A percentile compares a stretch with the other conserved stretches of the same genome.
These are phyloP conservation scores for Actinernus sp. DNA, from an alignment of 92 coral and sea anemone species.

Conservation along the genomic window DNA sequence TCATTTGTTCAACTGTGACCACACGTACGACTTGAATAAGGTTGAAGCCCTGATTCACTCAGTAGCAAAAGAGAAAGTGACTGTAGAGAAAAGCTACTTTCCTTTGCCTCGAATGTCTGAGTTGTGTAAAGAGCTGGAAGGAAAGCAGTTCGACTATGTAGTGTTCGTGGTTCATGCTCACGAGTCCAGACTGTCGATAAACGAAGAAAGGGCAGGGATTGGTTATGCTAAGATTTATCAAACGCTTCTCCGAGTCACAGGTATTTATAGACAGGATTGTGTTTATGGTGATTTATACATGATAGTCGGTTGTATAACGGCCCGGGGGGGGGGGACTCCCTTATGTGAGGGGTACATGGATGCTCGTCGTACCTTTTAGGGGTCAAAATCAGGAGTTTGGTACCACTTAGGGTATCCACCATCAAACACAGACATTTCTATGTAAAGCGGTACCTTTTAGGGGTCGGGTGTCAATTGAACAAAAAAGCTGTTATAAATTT, in stretches of 20 bases:
- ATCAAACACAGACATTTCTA: too few species aligned
- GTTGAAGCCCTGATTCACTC: conserved; percentile 40
- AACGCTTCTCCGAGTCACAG: conserved; percentile 44
- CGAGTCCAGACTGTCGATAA: conserved; percentile 67
- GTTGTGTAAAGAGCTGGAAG: conserved; percentile 19
- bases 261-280: too few species aligned
- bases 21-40: conserved; percentile 46
- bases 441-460: too few species aligned
- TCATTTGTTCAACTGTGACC: conserved; percentile 83
- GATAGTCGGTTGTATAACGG: too few species aligned
- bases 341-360: too few species aligned
- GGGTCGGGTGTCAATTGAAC: too few species aligned
- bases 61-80: conserved; percentile 18
- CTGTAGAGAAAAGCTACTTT: conserved; percentile 19
- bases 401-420: too few species aligned
- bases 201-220: conserved; percentile 44
- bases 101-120: conserved; percentile 56
- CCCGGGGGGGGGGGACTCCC: too few species aligned
- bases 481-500: too few species aligned
- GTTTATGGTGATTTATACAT: too few species aligned
- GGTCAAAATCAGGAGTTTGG: too few species aligned
- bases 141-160: conserved; percentile 31
- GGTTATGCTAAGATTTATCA: conserved; percentile 62
- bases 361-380: too few species aligned
- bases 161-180: conserved; percentile 72